Base-by-base conservation (phyloP, 2,888 invertebrate genomes). In the Cryptocephalus primarius region DNA sequence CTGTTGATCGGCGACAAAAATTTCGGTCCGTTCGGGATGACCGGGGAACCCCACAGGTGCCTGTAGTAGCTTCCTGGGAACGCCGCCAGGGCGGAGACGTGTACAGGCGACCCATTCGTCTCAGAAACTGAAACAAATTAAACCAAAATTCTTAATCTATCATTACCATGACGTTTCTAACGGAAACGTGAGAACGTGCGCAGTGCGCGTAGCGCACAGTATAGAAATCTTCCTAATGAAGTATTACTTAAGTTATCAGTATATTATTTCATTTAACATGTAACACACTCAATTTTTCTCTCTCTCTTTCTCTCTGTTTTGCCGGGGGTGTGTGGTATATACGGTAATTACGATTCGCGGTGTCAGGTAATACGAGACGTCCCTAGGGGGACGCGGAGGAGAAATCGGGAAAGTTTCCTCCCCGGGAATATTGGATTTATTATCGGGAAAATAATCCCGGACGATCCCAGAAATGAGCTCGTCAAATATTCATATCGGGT, bases 11-110 rank as follows among this genome's bases (percentile, higher is more conserved):
- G 54, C 31, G 66, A 56, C 45, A 65, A 51, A 49, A 63, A 67
- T 53, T 63, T 58, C 8, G 63, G 63, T 31, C 59, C 61, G 22
- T 60, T 63, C 8, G 66, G 61, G 40, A 68, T 52, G 31, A 69
- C 53, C 6, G 69, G 66, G 4, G 67, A 57, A 4, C 64, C 65
- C 71, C 71, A 71, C 14, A 71, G 52, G 43, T 64, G 66, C 48
- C 67, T 58, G 52, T 69, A 69, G 53, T 70, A 71, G 11, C 63
- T 65, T 22, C 22, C 22, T 32, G 67, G 63, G 51, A 69, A 68
- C 10, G 66, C 66, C 13, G 61, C 56, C 10, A 61, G 57, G 32
- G 69, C 55, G 13, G 65, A 59, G 40, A 56, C 55, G 33, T 50
- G 49, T 10, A 53, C 44, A 13, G 57, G 53, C 9, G 67, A 65